These are phyloP conservation scores for Drosophila obscura DNA, from an alignment of 1,140 invertebrate species.

Conservation along the genomic window DNA sequence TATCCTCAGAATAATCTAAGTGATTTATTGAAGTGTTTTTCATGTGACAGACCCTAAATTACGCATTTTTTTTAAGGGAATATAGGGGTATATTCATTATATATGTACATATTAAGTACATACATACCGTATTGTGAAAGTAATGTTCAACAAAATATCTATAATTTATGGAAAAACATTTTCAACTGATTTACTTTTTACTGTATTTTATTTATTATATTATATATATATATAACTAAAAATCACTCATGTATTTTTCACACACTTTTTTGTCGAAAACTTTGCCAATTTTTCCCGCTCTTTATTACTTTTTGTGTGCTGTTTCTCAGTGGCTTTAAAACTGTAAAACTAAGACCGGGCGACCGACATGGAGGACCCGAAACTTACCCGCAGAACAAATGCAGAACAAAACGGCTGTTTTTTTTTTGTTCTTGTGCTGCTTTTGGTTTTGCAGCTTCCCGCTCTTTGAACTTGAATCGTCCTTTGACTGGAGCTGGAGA, in stretches of 20 bases:
- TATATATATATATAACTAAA: too few relatives aligned
- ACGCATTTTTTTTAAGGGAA: neutral
- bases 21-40: conserved; percentile 21
- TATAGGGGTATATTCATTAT: neutral
- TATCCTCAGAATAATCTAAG: conserved; percentile 15
- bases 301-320: conserved; percentile 6
- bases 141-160: too few relatives aligned
- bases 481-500: conserved; percentile 43
- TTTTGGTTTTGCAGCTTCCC: conserved; percentile 50
- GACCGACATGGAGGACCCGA: conserved; percentile 1
- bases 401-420: conserved; percentile 31
- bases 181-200: neutral
- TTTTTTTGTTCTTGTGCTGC: neutral
- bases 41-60: conserved; percentile 9
- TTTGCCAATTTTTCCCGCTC: conserved; percentile 11
- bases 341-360: conserved; percentile 42
- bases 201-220: too few relatives aligned
- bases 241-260: neutral
- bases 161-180: neutral
- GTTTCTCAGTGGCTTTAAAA: conserved; percentile 38
- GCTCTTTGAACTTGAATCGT: conserved; percentile 70
- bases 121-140: too few relatives aligned
- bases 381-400: conserved; percentile 55
- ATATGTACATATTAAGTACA: too few relatives aligned
- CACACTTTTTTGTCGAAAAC: conserved; percentile 10